phyloP scores from a whole-genome alignment of 92 coral and sea anemone genomes.

The Actinernus sp. region DNA sequence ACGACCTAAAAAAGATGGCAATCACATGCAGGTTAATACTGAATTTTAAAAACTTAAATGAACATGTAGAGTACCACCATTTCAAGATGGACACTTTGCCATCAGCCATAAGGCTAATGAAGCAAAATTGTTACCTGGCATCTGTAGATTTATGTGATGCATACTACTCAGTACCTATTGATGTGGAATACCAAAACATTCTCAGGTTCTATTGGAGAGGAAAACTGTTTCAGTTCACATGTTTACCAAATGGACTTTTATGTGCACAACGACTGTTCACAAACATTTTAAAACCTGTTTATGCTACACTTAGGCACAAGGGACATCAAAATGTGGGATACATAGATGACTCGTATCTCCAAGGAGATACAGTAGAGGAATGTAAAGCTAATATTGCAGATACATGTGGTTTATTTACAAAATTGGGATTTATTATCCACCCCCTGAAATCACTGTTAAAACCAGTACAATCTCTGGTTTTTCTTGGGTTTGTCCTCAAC shows the following conservation, averaged over 20 bases:
- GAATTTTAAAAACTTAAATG: constrained; percentile 21
- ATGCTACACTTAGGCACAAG: no score
- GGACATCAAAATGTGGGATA: no score
- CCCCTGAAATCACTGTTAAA: no score
- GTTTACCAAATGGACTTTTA: no score
- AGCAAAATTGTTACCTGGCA: constrained; percentile 12
- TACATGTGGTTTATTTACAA: no score
- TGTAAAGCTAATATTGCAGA: no score
- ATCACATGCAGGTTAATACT: constrained; percentile 28
- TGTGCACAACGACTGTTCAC: no score
- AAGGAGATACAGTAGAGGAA: no score
- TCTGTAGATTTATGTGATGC: constrained; percentile 40
- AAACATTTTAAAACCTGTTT: no score
- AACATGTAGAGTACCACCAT: constrained; percentile 25
- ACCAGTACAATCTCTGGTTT: constrained; percentile 1
- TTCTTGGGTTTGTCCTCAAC: constrained; percentile 29
- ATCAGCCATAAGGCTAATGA: constrained; percentile 30
- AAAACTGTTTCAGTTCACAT: constrained; percentile 28
- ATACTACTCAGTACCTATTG: constrained; percentile 22
- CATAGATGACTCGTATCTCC: no score
- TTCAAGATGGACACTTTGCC: constrained; percentile 38
- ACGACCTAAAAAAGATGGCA: constrained; percentile 15
- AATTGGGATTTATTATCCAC: no score
- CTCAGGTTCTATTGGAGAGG: constrained; percentile 24
- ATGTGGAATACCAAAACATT: constrained; percentile 4